Evolutionary conservation across 2,888 invertebrate genomes (phyloP).

Genomic region (Corbicula japonica): DNA sequence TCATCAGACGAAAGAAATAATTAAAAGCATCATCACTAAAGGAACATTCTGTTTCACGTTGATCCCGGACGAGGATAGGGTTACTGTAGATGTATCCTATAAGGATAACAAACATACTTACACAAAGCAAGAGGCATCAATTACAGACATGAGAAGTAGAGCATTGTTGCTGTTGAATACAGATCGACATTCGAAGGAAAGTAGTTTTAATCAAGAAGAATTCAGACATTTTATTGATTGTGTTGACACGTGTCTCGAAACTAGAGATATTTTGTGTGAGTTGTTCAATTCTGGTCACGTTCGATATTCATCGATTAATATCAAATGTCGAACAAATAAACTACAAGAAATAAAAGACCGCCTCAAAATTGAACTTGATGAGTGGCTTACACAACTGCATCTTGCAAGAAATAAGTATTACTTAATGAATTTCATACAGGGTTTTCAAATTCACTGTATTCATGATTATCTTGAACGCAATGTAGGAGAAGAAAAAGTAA

Average conservation of each 20-base stretch:
- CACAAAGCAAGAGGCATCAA: slow-evolving; percentile 20
- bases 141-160: slow-evolving; percentile 68
- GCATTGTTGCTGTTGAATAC: slow-evolving; percentile 67
- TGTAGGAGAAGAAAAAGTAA: slow-evolving; percentile 14
- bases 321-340: background rate
- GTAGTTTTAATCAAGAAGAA: slow-evolving; percentile 19
- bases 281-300: slow-evolving; percentile 60
- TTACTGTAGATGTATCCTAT: slow-evolving; percentile 43
- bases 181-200: slow-evolving; percentile 37
- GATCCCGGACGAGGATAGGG: slow-evolving; percentile 25
- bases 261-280: slow-evolving; percentile 25
- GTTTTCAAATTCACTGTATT: slow-evolving; percentile 59
- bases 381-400: slow-evolving; percentile 57
- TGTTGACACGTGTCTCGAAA: slow-evolving; percentile 53
- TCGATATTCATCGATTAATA: slow-evolving; percentile 21
- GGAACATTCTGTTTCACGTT: slow-evolving; percentile 62
- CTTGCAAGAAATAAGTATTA: slow-evolving; percentile 43
- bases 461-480: slow-evolving; percentile 46
- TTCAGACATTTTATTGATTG: slow-evolving; percentile 34
- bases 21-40: slow-evolving; percentile 59
- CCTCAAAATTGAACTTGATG: slow-evolving; percentile 28
- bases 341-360: slow-evolving; percentile 15
- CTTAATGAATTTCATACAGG: slow-evolving; percentile 65
- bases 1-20: slow-evolving; percentile 70
- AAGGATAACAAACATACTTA: slow-evolving; percentile 51